Evolutionary conservation across 2,797 vertebrate species (phyloP).

Genomic region (Xenentodon cancila): DNA sequence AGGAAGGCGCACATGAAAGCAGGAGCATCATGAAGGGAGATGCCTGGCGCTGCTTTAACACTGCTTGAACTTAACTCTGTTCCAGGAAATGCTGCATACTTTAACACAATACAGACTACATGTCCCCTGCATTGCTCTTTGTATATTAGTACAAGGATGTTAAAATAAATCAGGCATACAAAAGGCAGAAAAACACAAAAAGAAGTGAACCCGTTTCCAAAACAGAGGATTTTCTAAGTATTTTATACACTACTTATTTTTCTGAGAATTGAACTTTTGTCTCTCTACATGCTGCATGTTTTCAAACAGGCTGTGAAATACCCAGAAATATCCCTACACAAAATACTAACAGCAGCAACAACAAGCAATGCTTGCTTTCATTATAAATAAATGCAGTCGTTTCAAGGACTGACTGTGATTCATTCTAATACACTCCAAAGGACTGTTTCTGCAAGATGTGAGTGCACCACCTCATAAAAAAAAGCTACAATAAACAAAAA

Average conservation of each 20-base stretch:
- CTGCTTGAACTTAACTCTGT: background rate
- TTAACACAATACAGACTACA: background rate
- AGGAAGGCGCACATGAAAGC: conserved; percentile 49
- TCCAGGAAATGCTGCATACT: conserved; percentile 18
- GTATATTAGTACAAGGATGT: conserved; percentile 8
- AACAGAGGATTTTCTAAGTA: too few relatives aligned
- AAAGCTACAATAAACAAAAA: too few relatives aligned
- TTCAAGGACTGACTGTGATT: too few relatives aligned
- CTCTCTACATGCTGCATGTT: too few relatives aligned
- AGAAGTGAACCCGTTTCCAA: too few relatives aligned
- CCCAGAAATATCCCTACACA: background rate
- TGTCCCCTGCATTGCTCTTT: background rate
- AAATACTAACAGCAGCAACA: background rate
- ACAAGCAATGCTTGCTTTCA: too few relatives aligned
- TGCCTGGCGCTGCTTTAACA: conserved; percentile 14
- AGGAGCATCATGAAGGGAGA: conserved; percentile 12
- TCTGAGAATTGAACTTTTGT: too few relatives aligned
- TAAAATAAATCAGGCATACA: background rate
- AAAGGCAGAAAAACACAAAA: background rate
- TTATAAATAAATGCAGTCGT: too few relatives aligned
- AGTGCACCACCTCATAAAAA: too few relatives aligned
- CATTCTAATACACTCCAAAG: too few relatives aligned
- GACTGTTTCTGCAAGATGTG: too few relatives aligned
- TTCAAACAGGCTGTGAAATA: background rate
- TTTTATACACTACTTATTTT: too few relatives aligned